phyloP scores from a whole-genome alignment of 2,113 vertebrate genomes.

The Malurus alboscapulatus region DNA sequence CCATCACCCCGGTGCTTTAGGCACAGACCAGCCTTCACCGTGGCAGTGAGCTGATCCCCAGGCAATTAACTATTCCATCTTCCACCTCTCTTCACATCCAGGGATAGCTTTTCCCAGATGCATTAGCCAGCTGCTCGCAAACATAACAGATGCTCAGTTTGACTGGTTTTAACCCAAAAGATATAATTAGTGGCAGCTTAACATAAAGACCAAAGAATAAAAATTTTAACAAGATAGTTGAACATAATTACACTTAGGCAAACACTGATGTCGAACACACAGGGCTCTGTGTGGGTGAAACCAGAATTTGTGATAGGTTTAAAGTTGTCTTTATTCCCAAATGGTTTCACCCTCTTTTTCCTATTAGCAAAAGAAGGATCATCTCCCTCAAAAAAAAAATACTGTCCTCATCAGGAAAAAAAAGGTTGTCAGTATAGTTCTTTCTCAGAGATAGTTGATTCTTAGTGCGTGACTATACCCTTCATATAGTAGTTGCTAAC shows the following conservation, averaged over 20 bases:
- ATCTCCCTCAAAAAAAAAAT: neutral
- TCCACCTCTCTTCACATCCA: neutral
- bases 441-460: neutral
- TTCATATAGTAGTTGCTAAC: neutral
- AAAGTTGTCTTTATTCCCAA: neutral
- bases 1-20: neutral
- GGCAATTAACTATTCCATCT: neutral
- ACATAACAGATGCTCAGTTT: constrained; percentile 18
- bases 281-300: neutral
- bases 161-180: constrained; percentile 37
- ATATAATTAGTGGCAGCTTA: constrained; percentile 7
- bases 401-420: neutral
- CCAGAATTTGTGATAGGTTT: neutral
- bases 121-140: constrained; percentile 33
- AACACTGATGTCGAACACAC: neutral
- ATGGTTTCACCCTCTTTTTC: neutral
- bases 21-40: neutral
- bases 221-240: neutral
- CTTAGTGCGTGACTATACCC: neutral
- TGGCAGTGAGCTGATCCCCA: neutral
- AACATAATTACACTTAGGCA: neutral
- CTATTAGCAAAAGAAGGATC: neutral
- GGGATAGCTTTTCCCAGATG: neutral
- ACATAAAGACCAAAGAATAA: constrained; percentile 1
- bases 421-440: neutral